Evolutionary conservation across 1,140 invertebrate species (phyloP).

Genomic region (Drosophila lacertosa): DNA sequence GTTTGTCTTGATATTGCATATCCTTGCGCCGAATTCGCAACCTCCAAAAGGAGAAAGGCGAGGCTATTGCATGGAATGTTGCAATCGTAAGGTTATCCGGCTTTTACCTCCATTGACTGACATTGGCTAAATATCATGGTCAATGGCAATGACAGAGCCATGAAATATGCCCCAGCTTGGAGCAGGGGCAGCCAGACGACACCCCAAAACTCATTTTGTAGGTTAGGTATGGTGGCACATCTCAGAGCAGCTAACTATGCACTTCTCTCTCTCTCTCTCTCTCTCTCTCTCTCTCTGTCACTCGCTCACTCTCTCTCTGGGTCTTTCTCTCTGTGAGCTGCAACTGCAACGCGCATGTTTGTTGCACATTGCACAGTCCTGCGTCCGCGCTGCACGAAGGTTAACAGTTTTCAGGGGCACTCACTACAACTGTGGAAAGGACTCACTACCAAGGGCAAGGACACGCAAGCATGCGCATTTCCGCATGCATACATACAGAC

Average conservation of each 20-base stretch:
- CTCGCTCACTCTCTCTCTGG: not conserved
- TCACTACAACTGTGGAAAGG: slow-evolving; percentile 30
- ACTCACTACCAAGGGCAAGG: slow-evolving; percentile 76
- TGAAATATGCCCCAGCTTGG: slow-evolving; percentile 48
- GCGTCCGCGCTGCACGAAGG: slow-evolving; percentile 67
- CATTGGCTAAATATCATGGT: slow-evolving; percentile 69
- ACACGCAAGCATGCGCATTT: slow-evolving; percentile 83
- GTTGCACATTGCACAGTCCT: slow-evolving; percentile 59
- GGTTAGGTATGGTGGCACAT: slow-evolving; percentile 9
- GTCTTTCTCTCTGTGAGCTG: slow-evolving; percentile 4
- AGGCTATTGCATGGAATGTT: slow-evolving; percentile 40
- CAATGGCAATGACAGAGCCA: slow-evolving; percentile 61
- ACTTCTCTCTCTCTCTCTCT: slow-evolving; percentile 11
- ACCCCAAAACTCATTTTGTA: slow-evolving; percentile 39
- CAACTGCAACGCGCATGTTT: slow-evolving; percentile 67
- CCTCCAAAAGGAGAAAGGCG: not conserved
- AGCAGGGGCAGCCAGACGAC: slow-evolving; percentile 72
- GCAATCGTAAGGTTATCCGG: slow-evolving; percentile 22
- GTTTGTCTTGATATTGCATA: not conserved
- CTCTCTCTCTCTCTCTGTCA: not conserved
- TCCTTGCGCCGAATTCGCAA: slow-evolving; percentile 12
- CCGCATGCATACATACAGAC: slow-evolving; percentile 54
- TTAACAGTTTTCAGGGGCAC: slow-evolving; percentile 79
- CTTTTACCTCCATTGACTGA: slow-evolving; percentile 20
- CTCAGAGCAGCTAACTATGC: slow-evolving; percentile 9